phyloP scores from a whole-genome alignment of 2,888 invertebrate genomes.

The Malthinus seriepunctatus region DNA sequence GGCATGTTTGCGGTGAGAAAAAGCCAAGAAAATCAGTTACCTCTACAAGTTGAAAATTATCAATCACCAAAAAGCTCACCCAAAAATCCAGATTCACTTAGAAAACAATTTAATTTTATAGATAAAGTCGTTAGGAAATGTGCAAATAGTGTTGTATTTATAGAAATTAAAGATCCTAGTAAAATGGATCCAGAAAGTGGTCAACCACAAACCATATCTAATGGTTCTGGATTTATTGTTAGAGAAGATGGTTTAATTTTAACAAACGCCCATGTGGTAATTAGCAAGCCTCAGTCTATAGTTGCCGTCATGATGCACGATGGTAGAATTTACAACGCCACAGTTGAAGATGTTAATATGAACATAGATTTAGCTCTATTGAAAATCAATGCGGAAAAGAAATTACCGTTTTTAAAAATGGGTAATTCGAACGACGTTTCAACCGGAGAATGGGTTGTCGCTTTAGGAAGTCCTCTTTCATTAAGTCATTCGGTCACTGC shows the following conservation, averaged over 20 bases:
- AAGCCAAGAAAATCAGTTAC: not conserved
- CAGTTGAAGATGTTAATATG: slow-evolving; percentile 82
- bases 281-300: slow-evolving; percentile 71
- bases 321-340: slow-evolving; percentile 58
- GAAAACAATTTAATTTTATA: slow-evolving; percentile 78
- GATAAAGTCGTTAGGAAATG: slow-evolving; percentile 86
- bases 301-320: slow-evolving; percentile 67
- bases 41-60: not conserved
- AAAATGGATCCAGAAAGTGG: slow-evolving; percentile 71
- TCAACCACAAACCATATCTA: slow-evolving; percentile 69
- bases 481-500: slow-evolving; percentile 91
- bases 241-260: slow-evolving; percentile 84
- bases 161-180: slow-evolving; percentile 79
- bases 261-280: slow-evolving; percentile 94
- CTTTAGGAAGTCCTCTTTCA: slow-evolving; percentile 89
- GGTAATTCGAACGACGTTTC: slow-evolving; percentile 74
- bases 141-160: slow-evolving; percentile 85
- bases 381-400: slow-evolving; percentile 67
- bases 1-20: not conserved
- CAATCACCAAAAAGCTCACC: not conserved
- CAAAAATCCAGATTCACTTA: slow-evolving; percentile 26
- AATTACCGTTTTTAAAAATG: slow-evolving; percentile 76
- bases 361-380: slow-evolving; percentile 87
- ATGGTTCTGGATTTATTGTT: slow-evolving; percentile 92
- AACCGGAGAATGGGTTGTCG: slow-evolving; percentile 94